Evolutionary conservation across 2,888 invertebrate species (phyloP).

Genomic region (Xylophagus ater): DNA sequence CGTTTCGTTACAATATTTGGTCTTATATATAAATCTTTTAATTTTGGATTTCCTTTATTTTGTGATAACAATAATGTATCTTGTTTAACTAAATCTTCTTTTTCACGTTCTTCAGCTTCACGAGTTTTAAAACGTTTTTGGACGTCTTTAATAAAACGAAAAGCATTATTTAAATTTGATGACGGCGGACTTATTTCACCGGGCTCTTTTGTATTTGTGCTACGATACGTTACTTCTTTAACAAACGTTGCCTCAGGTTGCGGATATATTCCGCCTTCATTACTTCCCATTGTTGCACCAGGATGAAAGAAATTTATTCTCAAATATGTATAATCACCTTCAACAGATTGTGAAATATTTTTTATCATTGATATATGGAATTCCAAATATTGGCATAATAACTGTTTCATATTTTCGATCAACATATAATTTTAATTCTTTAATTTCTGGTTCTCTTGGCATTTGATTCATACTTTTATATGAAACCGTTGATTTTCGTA

Average conservation of each 20-base stretch:
- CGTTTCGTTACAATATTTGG: conserved; percentile 97
- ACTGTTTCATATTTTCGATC: conserved; percentile 96
- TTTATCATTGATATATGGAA: conserved; percentile 98
- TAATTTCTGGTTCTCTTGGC: conserved; percentile 88
- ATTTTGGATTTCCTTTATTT: conserved; percentile 94
- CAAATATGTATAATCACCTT: conserved; percentile 97
- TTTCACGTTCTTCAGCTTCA: conserved; percentile 96
- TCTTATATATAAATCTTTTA: conserved; percentile 94
- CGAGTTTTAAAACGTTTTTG: conserved; percentile 97
- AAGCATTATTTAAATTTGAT: conserved; percentile 90
- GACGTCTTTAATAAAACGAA: conserved; percentile 95
- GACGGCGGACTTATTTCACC: conserved; percentile 91
- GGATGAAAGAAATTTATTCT: conserved; percentile 98
- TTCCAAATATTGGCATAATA: conserved; percentile 93
- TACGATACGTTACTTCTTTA: conserved; percentile 97
- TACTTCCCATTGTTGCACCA: conserved; percentile 89
- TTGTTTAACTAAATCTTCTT: conserved; percentile 97
- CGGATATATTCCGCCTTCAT: conserved; percentile 82
- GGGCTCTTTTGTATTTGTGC: conserved; percentile 94
- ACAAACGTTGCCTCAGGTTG: conserved; percentile 95
- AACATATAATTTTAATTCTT: conserved; percentile 87
- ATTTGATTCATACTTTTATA: conserved; percentile 88
- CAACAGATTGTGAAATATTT: conserved; percentile 96
- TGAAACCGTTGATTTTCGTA: conserved; percentile 88
- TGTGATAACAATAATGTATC: conserved; percentile 88